phyloP scores from a whole-genome alignment of 2,797 vertebrate genomes.

The Sciurus vulgaris region DNA sequence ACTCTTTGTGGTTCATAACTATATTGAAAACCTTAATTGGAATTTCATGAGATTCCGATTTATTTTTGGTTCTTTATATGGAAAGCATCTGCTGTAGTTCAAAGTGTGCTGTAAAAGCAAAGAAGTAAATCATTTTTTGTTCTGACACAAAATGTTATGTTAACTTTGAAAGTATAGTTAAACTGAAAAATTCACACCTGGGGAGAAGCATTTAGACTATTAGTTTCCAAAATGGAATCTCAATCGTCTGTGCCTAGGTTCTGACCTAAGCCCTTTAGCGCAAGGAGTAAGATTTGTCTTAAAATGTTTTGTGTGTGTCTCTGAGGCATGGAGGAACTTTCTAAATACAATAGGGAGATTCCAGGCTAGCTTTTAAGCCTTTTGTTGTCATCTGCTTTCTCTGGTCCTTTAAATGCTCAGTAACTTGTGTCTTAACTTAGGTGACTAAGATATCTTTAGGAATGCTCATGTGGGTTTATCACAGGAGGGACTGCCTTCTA shows the following conservation, averaged over 20 bases:
- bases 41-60: constrained; percentile 66
- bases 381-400: background rate
- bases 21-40: constrained; percentile 17
- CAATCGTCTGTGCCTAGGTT: constrained; percentile 32
- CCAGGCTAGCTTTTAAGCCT: constrained; percentile 51
- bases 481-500: background rate
- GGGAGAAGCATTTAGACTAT: constrained; percentile 18
- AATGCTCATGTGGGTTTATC: background rate
- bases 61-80: constrained; percentile 59
- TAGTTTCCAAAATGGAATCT: constrained; percentile 51
- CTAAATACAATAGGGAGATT: constrained; percentile 33
- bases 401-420: constrained; percentile 19
- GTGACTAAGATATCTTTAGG: background rate
- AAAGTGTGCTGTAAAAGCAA: constrained; percentile 48
- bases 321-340: background rate
- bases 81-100: constrained; percentile 44
- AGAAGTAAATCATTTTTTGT: constrained; percentile 56
- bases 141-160: constrained; percentile 70
- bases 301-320: background rate
- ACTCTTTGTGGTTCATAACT: background rate
- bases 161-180: constrained; percentile 64
- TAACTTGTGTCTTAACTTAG: constrained; percentile 44
- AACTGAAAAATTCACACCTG: constrained; percentile 39
- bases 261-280: constrained; percentile 11
- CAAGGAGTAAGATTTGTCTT: constrained; percentile 17